Evolutionary conservation across 2,888 invertebrate species (phyloP), one percentile per base, ranked within the genome.

Genomic region (Clunio marinus): DNA sequence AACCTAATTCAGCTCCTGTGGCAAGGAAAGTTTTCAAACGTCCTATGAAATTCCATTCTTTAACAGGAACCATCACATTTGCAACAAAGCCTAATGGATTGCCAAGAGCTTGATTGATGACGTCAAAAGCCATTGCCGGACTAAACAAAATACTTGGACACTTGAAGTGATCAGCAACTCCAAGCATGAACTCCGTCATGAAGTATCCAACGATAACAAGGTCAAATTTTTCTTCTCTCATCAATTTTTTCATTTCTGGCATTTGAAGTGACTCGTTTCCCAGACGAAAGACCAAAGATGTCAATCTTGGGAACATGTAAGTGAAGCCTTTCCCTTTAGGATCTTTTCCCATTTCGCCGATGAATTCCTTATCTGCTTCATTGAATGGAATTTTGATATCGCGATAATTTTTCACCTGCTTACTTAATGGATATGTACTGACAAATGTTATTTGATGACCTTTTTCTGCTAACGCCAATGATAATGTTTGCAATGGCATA

Each of bases 401-500:
- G 1, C 68, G 37, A 4, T 57, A 27, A 58, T 68, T 68, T 13
- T 41, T 58, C 4, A 68, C 15, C 20, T 32, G 15, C 13, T 58
- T 68, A 1, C 58, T 4, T 10, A 41, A 17, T 22, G 68, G 41
- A 58, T 41, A 68, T 2, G 58, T 10, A 3, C 55, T 32, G 1
- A 68, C 7, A 24, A 68, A 37, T 4, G 68, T 78, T 1, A 78
- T 73, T 71, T 78, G 75, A 69, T 78, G 78, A 0, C 78, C 78
- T 28, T 72, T 70, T 45, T 63, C 37, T 0, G 75, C 75, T 63
- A 78, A 70, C 0, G 73, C 71, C 69, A 74, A 74, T 60, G 73
- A 73, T 1, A 75, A 55, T 0, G 77, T 73, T 75, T 77, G 76
- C 35, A 77, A 74, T 1, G 77, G 74, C 15, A 78, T 76, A 15